A percentile compares a stretch with the other conserved stretches of the same genome.
Conservation (phyloP, 2,113 vertebrate genomes). For the Leucopternis melanops region DNA sequence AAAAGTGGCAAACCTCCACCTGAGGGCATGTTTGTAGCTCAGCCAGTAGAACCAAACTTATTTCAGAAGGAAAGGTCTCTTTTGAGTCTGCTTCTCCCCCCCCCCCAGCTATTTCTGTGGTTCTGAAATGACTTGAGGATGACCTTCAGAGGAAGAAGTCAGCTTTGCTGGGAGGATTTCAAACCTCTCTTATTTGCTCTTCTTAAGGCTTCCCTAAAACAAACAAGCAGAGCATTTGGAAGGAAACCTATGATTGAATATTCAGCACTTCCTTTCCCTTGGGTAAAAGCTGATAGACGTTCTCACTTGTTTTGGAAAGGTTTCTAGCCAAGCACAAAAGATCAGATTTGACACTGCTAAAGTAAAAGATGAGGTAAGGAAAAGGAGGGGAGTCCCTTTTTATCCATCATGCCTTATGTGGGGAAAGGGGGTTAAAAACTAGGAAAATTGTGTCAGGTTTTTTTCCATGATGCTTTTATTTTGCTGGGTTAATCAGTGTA, state of each 20-base stretch:
- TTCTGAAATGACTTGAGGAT: not conserved
- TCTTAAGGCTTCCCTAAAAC: conserved; percentile 9
- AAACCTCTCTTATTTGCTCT: not conserved
- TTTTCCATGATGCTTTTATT: not conserved
- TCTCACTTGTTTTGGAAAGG: not conserved
- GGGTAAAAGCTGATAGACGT: not conserved
- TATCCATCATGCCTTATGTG: not conserved
- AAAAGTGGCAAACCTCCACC: not conserved
- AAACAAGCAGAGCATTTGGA: not conserved
- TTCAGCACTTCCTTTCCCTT: not conserved
- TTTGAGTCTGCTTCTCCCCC: not conserved
- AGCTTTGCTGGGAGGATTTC: not conserved
- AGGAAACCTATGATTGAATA: not conserved
- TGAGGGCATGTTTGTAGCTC: not conserved
- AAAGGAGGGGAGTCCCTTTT: not conserved
- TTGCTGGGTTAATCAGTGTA: not conserved
- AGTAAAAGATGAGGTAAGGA: not conserved
- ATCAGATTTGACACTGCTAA: not conserved
- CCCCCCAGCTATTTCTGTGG: not conserved
- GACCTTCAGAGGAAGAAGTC: not conserved
- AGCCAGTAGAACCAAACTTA: not conserved
- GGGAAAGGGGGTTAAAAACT: not conserved
- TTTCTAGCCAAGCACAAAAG: not conserved
- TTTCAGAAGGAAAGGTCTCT: not conserved
- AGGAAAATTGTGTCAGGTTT: not conserved